phyloP scores from a whole-genome alignment of 92 coral and sea anemone species.

The Blastomussa wellsi region DNA sequence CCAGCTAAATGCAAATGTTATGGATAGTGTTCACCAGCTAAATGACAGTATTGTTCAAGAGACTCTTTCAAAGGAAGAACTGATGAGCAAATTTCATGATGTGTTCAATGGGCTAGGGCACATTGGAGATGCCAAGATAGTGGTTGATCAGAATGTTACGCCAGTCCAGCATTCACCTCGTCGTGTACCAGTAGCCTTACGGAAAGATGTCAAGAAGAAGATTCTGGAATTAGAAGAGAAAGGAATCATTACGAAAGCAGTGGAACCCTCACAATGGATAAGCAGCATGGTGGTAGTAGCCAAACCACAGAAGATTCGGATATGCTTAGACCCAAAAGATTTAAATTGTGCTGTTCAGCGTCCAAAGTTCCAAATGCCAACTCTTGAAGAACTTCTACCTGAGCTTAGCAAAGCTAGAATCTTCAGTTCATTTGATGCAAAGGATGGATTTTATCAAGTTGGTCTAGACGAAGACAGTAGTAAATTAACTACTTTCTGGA shows the following conservation, averaged over 20 bases:
- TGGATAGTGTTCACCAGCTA: neutral
- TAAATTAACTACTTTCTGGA: constrained; percentile 42
- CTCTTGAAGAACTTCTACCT: constrained; percentile 45
- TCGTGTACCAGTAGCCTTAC: constrained; percentile 43
- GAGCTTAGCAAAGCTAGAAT: constrained; percentile 46
- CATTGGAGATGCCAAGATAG: no score
- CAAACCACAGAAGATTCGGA: constrained; percentile 60
- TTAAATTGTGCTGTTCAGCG: constrained; percentile 39
- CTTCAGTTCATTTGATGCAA: constrained; percentile 41
- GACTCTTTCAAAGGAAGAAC: constrained; percentile 34
- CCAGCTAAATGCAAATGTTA: no score
- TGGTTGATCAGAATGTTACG: constrained; percentile 24
- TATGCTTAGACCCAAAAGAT: constrained; percentile 50
- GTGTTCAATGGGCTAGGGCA: constrained; percentile 66
- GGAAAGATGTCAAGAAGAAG: constrained; percentile 51
- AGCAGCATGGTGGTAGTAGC: constrained; percentile 60
- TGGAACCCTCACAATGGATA: constrained; percentile 59
- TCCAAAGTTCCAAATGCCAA: constrained; percentile 55
- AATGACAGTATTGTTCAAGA: constrained; percentile 7
- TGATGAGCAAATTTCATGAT: constrained; percentile 39
- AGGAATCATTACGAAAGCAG: constrained; percentile 42
- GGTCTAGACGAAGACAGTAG: constrained; percentile 40
- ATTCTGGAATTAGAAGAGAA: no score
- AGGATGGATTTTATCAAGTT: constrained; percentile 58
- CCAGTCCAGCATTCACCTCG: constrained; percentile 63